Percentiles rank a stretch among this genome's conserved stretches.
Conservation (phyloP, 2,888 invertebrate species). For the Thalpophila matura region DNA sequence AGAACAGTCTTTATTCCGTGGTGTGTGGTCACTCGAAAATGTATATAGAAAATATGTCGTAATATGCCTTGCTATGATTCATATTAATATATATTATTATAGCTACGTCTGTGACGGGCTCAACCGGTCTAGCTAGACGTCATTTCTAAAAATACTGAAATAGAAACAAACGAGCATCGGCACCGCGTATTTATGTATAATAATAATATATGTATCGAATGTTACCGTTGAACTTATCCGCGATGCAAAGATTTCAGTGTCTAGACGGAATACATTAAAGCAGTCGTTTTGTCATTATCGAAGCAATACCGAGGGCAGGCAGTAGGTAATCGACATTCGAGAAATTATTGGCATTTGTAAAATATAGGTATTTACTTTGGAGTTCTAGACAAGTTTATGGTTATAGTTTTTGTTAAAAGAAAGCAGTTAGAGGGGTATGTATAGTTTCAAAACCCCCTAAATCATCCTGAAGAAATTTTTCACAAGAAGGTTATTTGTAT, state of each 20-base stretch:
- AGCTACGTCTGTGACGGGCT: no score
- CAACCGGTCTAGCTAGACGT: no score
- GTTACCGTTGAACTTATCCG: slow-evolving; percentile 5
- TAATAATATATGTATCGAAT: no score
- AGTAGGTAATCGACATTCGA: slow-evolving; percentile 18
- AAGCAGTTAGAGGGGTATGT: neutral
- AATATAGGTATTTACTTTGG: neutral
- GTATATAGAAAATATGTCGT: no score
- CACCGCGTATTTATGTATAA: slow-evolving; percentile 24
- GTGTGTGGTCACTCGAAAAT: no score
- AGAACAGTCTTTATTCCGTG: no score
- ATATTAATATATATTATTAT: no score
- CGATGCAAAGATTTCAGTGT: slow-evolving; percentile 23
- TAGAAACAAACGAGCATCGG: slow-evolving; percentile 12
- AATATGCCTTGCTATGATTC: no score
- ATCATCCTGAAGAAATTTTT: no score
- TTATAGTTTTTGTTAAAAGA: slow-evolving; percentile 1
- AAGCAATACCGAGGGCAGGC: slow-evolving; percentile 24
- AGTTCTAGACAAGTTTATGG: slow-evolving; percentile 8
- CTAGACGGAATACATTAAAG: slow-evolving; percentile 51
- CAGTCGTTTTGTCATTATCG: slow-evolving; percentile 39
- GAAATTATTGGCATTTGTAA: slow-evolving; percentile 23
- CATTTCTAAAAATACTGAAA: slow-evolving; percentile 26
- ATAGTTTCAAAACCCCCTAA: no score
- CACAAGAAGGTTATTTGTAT: no score